Conservation (phyloP, 1,140 invertebrate species). For the Ceratina japonica region DNA sequence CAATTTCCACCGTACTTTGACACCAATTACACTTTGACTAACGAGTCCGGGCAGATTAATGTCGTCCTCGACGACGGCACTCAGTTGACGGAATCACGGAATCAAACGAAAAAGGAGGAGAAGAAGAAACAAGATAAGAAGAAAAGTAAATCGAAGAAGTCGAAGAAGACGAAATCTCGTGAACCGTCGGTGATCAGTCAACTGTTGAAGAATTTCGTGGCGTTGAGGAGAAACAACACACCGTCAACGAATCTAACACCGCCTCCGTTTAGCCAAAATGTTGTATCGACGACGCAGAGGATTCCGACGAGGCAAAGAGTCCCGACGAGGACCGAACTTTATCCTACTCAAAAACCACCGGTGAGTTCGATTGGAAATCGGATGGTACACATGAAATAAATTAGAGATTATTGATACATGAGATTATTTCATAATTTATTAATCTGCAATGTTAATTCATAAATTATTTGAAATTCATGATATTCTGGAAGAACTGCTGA, state of each 20-base stretch:
- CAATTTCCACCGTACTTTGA: constrained; percentile 70
- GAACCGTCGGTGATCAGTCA: constrained; percentile 33
- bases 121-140: background rate
- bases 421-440: too few relatives aligned
- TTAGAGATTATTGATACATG: too few relatives aligned
- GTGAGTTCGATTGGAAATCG: constrained; percentile 2
- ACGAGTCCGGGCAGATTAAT: constrained; percentile 46
- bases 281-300: background rate
- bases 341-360: background rate
- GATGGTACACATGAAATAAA: too few relatives aligned
- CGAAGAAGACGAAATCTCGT: constrained; percentile 7
- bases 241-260: background rate
- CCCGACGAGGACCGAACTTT: background rate
- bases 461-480: too few relatives aligned
- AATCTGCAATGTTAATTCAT: too few relatives aligned
- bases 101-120: background rate
- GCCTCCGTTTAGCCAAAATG: constrained; percentile 7
- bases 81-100: background rate
- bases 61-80: constrained; percentile 45
- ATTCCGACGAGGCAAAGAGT: background rate
- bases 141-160: background rate
- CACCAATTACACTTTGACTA: constrained; percentile 32
- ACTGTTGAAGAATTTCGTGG: constrained; percentile 51
- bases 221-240: constrained; percentile 44
- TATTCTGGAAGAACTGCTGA: too few relatives aligned